Evolutionary conservation across 1,140 invertebrate species (phyloP).

Genomic region (Streblospio benedicti): DNA sequence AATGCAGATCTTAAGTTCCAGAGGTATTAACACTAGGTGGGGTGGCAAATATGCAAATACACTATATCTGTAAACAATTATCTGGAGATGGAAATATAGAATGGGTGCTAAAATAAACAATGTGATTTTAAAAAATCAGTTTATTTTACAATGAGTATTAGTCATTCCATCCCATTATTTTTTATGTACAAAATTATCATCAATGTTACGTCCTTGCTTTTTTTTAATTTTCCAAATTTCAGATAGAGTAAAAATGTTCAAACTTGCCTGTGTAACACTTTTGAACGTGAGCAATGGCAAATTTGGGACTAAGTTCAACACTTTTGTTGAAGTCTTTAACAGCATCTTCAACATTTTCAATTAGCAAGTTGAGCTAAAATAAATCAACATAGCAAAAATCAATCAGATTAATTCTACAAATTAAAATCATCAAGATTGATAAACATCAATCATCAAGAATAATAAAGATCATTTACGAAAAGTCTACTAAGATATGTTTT

Average conservation of each 20-base stretch:
- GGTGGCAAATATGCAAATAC: no score
- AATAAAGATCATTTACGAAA: neutral
- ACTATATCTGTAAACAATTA: no score
- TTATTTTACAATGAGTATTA: no score
- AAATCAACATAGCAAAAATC: neutral
- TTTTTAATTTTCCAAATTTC: neutral
- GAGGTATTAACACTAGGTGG: no score
- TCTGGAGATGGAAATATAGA: no score
- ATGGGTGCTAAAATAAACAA: slow-evolving; percentile 3
- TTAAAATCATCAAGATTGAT: no score
- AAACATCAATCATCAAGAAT: neutral
- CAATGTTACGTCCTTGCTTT: no score
- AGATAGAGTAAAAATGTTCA: no score
- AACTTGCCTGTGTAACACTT: slow-evolving; percentile 52
- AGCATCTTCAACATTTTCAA: slow-evolving; percentile 71
- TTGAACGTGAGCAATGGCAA: slow-evolving; percentile 75
- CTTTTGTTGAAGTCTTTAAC: slow-evolving; percentile 74
- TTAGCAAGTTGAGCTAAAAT: slow-evolving; percentile 66
- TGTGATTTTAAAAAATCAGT: neutral
- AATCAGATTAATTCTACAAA: neutral
- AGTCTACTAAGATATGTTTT: neutral
- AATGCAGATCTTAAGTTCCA: no score
- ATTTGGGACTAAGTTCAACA: slow-evolving; percentile 68
- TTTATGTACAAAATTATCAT: no score
- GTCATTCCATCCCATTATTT: no score